Conservation (phyloP, 2,113 vertebrate species). For the Aptenodytes forsteri region DNA sequence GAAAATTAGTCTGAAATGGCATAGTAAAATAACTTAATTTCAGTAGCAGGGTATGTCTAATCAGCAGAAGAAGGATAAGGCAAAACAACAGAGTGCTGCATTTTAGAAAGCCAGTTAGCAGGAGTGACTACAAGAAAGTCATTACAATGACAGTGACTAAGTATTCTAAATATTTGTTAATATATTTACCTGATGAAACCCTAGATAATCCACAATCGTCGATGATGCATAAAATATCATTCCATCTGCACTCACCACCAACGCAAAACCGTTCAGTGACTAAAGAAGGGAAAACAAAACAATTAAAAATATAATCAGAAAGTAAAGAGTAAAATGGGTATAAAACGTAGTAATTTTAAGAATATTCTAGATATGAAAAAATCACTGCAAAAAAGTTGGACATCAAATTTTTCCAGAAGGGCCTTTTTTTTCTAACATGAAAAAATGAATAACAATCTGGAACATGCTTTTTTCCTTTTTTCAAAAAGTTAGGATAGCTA, state of each 20-base stretch:
- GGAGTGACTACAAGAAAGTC: background rate
- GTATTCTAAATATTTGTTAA: background rate
- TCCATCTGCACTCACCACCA: conserved; percentile 94
- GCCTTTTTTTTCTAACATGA: background rate
- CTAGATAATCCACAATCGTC: conserved; percentile 93
- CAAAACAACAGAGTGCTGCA: background rate
- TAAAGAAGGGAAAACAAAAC: conserved; percentile 65
- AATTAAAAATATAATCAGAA: background rate
- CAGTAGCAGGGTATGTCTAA: background rate
- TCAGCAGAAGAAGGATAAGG: background rate
- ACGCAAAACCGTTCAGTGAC: conserved; percentile 92
- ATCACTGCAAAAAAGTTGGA: background rate
- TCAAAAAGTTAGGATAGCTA: background rate
- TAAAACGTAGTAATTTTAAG: background rate
- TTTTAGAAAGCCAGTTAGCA: background rate
- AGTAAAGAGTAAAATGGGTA: background rate
- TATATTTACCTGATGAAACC: conserved; percentile 92
- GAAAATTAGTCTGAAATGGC: background rate
- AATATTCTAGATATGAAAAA: background rate
- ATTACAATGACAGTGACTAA: background rate
- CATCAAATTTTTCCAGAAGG: background rate
- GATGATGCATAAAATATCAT: conserved; percentile 96
- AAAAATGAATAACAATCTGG: background rate
- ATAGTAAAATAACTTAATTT: background rate
- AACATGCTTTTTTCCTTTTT: background rate